Evolutionary conservation across 2,113 vertebrate genomes (phyloP).

Genomic region (Elephantulus edwardii): DNA sequence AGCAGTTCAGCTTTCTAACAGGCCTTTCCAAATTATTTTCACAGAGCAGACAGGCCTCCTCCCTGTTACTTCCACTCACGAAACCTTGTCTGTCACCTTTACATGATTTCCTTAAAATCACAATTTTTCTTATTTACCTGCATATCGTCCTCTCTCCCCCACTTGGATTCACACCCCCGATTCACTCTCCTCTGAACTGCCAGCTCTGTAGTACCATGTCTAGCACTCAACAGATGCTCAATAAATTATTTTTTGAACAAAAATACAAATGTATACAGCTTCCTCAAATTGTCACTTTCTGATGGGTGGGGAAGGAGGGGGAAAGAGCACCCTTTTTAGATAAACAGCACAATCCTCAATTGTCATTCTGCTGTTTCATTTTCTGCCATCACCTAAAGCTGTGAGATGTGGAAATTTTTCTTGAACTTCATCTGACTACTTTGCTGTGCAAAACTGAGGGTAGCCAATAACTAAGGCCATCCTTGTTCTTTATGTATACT

Average conservation of each 20-base stretch:
- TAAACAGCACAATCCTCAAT: constrained; percentile 5
- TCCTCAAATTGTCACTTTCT: constrained; percentile 16
- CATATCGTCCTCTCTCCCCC: background rate
- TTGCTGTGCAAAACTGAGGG: background rate
- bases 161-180: background rate
- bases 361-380: constrained; percentile 30
- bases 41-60: background rate
- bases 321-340: background rate
- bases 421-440: background rate
- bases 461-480: constrained; percentile 31
- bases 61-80: background rate
- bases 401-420: background rate
- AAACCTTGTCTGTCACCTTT: constrained; percentile 9
- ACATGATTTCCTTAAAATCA: background rate
- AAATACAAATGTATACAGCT: background rate
- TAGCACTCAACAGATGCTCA: background rate
- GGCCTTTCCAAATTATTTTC: background rate
- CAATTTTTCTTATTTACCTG: background rate
- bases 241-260: background rate
- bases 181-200: background rate
- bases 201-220: background rate
- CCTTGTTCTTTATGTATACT: background rate
- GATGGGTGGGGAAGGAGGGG: too few species aligned
- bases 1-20: background rate
- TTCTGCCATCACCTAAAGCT: background rate